Evolutionary conservation across 1,140 invertebrate species (phyloP).

Genomic region (Phocides pigmalion): DNA sequence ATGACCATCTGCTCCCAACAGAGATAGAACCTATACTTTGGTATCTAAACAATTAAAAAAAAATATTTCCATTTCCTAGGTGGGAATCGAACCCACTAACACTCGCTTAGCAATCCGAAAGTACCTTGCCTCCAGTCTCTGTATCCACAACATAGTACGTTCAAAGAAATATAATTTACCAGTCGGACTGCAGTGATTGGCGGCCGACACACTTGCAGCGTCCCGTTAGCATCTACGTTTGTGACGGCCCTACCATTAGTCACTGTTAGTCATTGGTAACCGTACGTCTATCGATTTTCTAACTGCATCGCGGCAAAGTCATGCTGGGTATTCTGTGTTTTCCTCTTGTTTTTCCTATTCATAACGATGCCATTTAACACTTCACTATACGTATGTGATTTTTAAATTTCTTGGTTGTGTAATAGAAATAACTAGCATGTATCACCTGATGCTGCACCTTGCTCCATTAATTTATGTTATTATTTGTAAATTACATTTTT

Average conservation of each 20-base stretch:
- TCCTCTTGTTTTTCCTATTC: background rate
- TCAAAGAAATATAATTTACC: slow-evolving; percentile 58
- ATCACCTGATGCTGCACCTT: no score
- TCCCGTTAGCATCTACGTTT: slow-evolving; percentile 55
- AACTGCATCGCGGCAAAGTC: background rate
- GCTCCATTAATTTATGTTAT: no score
- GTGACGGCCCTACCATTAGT: slow-evolving; percentile 54
- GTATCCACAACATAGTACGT: slow-evolving; percentile 49
- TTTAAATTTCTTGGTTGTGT: no score
- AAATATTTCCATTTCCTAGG: no score
- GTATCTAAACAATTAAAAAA: no score
- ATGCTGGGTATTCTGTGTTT: background rate
- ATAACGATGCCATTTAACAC: background rate
- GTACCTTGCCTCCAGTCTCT: slow-evolving; percentile 39
- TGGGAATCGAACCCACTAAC: no score
- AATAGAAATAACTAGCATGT: no score
- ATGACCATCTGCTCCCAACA: no score
- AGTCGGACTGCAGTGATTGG: slow-evolving; percentile 54
- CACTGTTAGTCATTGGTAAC: slow-evolving; percentile 15
- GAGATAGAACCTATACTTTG: no score
- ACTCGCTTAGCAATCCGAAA: no score
- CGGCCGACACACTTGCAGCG: slow-evolving; percentile 61
- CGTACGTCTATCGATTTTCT: background rate
- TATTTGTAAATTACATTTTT: no score
- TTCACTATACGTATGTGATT: no score